Evolutionary conservation across 2,888 invertebrate species (phyloP), one percentile per base, ranked within the genome.

Genomic region (Scaptomyza cyrtandrae): DNA sequence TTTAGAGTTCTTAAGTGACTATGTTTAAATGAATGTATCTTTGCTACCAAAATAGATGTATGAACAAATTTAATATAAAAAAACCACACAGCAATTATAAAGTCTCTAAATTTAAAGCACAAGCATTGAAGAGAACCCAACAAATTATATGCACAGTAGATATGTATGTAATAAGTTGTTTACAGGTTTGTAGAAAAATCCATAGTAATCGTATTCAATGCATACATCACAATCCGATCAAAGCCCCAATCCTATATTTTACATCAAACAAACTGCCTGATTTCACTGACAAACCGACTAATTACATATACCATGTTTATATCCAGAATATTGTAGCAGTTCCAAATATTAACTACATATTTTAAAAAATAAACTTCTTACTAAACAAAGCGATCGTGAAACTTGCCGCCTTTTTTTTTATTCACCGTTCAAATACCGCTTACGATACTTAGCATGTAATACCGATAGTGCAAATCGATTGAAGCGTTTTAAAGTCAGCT

Each of bases 261-360:
- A 10, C 31, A 45, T 31, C 48, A 37, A 43, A 24, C n/a, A 33
- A 72, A 56, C 41, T 49, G 76, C 62, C 68, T 62, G 62, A 75
- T 69, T 75, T 79, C 46, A 46, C 66, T 67, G 45, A 41, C 68
- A 60, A 81, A 54, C 41, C 57, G 61, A 71, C 48, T 50, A 35
- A 59, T 27, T 50, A 63, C 79, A 65, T 59, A 57, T 45, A 64
- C 61, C 72, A 81, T 78, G 75, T 73, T 71, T 69, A 68, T 71
- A 69, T 64, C 67, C 71, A 68, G 63, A 76, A 78, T 78, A 82
- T 73, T 87, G 82, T 82, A 87, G 85, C 76, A 78, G 86, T 85
- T 82, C 76, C 88, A 87, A 67, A 72, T 73, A 87, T 69, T 73
- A 71, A 54, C 63, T 62, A 66, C 54, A 55, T 65, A 61, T 71